Base-by-base conservation (phyloP, 2,888 invertebrate genomes). In the Lepidochitona cinerea region DNA sequence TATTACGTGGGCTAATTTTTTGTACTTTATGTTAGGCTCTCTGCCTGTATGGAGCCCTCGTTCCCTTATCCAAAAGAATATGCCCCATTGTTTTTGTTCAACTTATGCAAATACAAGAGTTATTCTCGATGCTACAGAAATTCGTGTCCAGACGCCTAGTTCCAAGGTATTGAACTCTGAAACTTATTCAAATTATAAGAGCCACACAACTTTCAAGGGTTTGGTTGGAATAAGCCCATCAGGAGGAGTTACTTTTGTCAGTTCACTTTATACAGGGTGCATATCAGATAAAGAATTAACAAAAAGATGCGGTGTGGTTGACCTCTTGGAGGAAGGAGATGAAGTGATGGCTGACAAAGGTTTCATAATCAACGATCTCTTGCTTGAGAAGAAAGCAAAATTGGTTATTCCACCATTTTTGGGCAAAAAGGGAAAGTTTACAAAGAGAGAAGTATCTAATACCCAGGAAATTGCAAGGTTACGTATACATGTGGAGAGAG, bases 261-360 rank as follows among this genome's bases (percentile, higher is more conserved):
- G 70, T 33, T 37, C 53, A 5, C 41, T 76, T 12, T 73, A 68
- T 52, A 69, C 77, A 23, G 71, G 73, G 4, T 26, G 29, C 7
- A 75, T 73, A 9, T 75, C 73, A 36, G 77, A 77, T 49, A 75
- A 73, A 68, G 77, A 77, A 14, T 53, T 77, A 3, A 68, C 59
- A 6, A 53, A 32, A 6, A n/a, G 26, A 9, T 65, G 71, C 68
- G 71, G 71, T 1, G 9, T 73, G 18, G 26, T 73, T 12, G 36
- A 77, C 18, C 41, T 69, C 9, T 53, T 77, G n/a, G 75, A 74
- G 73, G 59, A 49, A n/a, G 75, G 72, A 0, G 75, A 77, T 64
- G 53, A 64, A 12, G 71, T 77, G 23, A 75, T 77, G 75, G 73
- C 69, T 9, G 77, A 75, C 68, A 72, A 74, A 41, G 77, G 75